Evolutionary conservation across 2,797 vertebrate genomes (phyloP).

Genomic region (Coluber constrictor): DNA sequence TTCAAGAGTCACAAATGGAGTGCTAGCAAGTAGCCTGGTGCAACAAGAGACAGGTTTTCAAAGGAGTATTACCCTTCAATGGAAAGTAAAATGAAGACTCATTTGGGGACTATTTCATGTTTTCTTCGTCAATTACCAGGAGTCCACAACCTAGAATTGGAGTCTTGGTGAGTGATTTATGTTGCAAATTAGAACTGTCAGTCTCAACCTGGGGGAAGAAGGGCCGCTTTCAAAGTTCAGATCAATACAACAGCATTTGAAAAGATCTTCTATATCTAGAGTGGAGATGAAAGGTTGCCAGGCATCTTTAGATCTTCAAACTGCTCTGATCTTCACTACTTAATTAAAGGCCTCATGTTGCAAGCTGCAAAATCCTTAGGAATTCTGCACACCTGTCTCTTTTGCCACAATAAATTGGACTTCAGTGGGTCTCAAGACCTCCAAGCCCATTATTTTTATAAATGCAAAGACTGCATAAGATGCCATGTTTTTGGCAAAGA

Average conservation of each 20-base stretch:
- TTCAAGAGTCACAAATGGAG: slow-evolving; percentile 3
- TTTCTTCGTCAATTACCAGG: neutral
- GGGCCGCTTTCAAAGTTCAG: neutral
- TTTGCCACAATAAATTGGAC: neutral
- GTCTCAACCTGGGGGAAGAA: neutral
- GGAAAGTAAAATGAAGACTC: neutral
- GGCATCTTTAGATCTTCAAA: neutral
- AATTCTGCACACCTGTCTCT: neutral
- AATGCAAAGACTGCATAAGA: neutral
- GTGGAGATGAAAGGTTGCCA: neutral
- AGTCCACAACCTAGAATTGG: neutral
- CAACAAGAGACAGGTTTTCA: neutral
- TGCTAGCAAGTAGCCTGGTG: neutral
- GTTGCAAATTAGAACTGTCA: slow-evolving; percentile 22
- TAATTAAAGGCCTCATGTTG: neutral
- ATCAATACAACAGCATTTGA: neutral
- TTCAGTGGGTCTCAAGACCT: neutral
- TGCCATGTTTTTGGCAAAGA: neutral
- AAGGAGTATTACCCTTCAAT: neutral
- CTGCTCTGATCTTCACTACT: neutral
- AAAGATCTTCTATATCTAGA: neutral
- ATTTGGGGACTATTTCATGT: neutral
- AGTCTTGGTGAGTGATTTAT: neutral
- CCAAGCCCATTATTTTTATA: neutral
- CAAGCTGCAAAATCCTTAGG: neutral